phyloP scores from a whole-genome alignment of 2,888 invertebrate genomes.

The Stenichneumon culpator region DNA sequence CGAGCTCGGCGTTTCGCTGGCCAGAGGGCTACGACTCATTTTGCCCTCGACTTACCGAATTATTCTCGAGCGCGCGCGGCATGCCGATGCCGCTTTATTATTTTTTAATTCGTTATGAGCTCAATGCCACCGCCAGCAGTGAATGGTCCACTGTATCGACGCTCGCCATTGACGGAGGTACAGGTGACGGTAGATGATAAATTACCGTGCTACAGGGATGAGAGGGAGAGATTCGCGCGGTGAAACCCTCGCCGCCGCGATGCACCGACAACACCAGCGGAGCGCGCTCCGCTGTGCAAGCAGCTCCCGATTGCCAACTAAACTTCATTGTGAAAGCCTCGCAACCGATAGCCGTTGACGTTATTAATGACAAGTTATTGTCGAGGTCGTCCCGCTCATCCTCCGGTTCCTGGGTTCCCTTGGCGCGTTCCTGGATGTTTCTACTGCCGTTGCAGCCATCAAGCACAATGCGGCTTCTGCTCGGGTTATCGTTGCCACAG shows the following conservation, averaged over 20 bases:
- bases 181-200: slow-evolving; percentile 69
- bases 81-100: not conserved
- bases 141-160: slow-evolving; percentile 19
- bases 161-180: slow-evolving; percentile 25
- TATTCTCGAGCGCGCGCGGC: not conserved
- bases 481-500: slow-evolving; percentile 44
- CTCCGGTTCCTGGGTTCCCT: slow-evolving; percentile 8
- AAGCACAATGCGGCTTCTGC: slow-evolving; percentile 51
- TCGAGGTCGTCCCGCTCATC: slow-evolving; percentile 45
- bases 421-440: slow-evolving; percentile 32
- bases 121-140: not conserved
- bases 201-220: slow-evolving; percentile 54
- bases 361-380: slow-evolving; percentile 73
- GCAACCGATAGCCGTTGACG: slow-evolving; percentile 63
- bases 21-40: too few species aligned
- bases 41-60: not conserved
- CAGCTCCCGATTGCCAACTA: slow-evolving; percentile 67
- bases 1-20: too few species aligned
- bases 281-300: slow-evolving; percentile 46
- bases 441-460: slow-evolving; percentile 42
- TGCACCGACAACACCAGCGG: slow-evolving; percentile 44
- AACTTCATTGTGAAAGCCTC: slow-evolving; percentile 68
- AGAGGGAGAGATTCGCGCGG: not conserved
- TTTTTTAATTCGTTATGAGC: not conserved
- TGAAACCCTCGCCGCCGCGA: slow-evolving; percentile 21